Evolutionary conservation across 2,888 invertebrate species (phyloP).

Genomic region (Gari tellinella): DNA sequence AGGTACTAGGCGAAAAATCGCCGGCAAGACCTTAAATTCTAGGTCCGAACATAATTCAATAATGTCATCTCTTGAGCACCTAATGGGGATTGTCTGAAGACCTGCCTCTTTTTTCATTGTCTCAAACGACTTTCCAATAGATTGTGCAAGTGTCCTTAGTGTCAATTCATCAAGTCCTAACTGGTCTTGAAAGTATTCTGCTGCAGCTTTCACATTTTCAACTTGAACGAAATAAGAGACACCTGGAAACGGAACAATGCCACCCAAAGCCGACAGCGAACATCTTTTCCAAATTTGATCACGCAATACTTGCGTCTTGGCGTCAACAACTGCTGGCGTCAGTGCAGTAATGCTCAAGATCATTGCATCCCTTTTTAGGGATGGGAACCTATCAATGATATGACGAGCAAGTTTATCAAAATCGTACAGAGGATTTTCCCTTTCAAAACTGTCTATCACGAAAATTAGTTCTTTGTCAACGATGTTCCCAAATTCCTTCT

Average conservation of each 20-base stretch:
- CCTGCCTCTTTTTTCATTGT: too few species aligned
- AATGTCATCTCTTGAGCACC: too few species aligned
- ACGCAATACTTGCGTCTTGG: not conserved
- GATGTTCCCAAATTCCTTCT: too few species aligned
- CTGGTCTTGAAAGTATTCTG: slow-evolving; percentile 24
- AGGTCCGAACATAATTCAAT: not conserved
- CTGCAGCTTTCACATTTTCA: not conserved
- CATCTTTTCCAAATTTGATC: not conserved
- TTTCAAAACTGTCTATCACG: slow-evolving; percentile 9
- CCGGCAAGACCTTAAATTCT: not conserved
- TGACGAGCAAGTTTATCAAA: not conserved
- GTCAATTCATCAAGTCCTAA: slow-evolving; percentile 18
- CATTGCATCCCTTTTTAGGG: slow-evolving; percentile 11
- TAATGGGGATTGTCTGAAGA: too few species aligned
- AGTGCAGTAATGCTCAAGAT: not conserved
- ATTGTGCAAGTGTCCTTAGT: too few species aligned
- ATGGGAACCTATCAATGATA: slow-evolving; percentile 1
- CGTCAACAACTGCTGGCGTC: slow-evolving; percentile 1
- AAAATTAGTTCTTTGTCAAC: not conserved
- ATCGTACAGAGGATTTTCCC: not conserved
- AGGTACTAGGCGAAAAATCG: not conserved
- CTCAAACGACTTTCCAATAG: too few species aligned
- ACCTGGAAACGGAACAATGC: slow-evolving; percentile 9
- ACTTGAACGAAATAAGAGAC: slow-evolving; percentile 6
- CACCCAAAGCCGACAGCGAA: slow-evolving; percentile 3